Evolutionary conservation across 2,888 invertebrate genomes (phyloP), one percentile per base, ranked within the genome.

Genomic region (Ferdinandea cuprea): DNA sequence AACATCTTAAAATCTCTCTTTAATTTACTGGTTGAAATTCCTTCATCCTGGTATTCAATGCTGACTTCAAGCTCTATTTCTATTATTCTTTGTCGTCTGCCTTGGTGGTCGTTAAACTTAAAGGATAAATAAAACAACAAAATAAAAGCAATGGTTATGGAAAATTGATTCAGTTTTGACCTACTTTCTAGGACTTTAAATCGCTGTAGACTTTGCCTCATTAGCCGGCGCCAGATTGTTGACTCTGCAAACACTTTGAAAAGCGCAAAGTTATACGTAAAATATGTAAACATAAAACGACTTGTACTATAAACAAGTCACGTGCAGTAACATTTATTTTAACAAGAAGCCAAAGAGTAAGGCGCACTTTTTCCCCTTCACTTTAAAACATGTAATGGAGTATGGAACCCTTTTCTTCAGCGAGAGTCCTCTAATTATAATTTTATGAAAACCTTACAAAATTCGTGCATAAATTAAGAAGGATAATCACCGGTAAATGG

Each of bases 81-180:
- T n/a, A n/a, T n/a, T n/a, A n/a, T n/a, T 13, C 46, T 21, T 21
- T 35, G 44, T 46, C 11, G 40, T 58, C 58, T 42, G 30, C 8
- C 44, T 1, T 40, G 28, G n/a, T 42, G 52, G 28, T 25, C 59
- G 52, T 61, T 42, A 44, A 61, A 32, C 40, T 19, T 32, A 30
- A 40, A 52, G 46, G 48, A 59, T 30, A 3, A 54, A 52, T 11
- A 30, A 25, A 13, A 42, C 28, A 17, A 17, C 8, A 30, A 32
- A 61, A n/a, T 15, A 21, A 46, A 35, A 9, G n/a, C 35, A 32
- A 46, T 21, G 21, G 35, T n/a, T 61, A 21, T 35, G 7, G 40
- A 42, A 30, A 61, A 72, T 42, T 50, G 42, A 52, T 52, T 42
- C 58, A 52, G 21, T 40, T 42, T 9, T 72, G 71, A 52, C 71